A percentile compares a stretch with the other conserved stretches of the same genome.
Conservation (phyloP, 2,113 vertebrate genomes). For the Lepus timidus region DNA sequence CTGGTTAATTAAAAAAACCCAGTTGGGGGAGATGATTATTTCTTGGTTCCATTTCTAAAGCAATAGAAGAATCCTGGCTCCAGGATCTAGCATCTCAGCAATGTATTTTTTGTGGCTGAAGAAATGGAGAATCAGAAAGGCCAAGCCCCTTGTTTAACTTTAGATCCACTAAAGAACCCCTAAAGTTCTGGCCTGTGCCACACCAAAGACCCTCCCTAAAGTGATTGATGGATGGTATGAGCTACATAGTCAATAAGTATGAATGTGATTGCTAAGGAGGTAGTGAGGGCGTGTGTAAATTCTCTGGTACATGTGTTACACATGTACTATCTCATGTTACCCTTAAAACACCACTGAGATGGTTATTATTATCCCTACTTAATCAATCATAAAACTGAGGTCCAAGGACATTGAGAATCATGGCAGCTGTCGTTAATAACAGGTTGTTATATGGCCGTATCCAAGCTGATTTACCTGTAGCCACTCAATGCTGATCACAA, state of each 20-base stretch:
- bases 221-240: not conserved
- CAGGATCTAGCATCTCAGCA: not conserved
- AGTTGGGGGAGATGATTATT: not conserved
- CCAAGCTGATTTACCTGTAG: not conserved
- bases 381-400: not conserved
- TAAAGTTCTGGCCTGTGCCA: not conserved
- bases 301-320: not conserved
- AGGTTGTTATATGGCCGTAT: not conserved
- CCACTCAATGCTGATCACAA: not conserved
- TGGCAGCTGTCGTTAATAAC: not conserved
- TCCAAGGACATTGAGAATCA: not conserved
- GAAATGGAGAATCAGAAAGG: not conserved
- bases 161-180: not conserved
- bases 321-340: not conserved
- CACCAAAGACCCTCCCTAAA: not conserved
- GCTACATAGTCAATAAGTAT: not conserved
- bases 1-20: not conserved
- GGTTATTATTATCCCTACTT: not conserved
- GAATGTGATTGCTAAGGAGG: not conserved
- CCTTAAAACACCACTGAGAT: not conserved
- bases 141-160: constrained; percentile 5
- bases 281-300: not conserved
- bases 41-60: not conserved
- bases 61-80: not conserved
- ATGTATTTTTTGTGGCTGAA: not conserved